Evolutionary conservation across 2,888 invertebrate genomes (phyloP).

Genomic region (Leistus spinibarbis): DNA sequence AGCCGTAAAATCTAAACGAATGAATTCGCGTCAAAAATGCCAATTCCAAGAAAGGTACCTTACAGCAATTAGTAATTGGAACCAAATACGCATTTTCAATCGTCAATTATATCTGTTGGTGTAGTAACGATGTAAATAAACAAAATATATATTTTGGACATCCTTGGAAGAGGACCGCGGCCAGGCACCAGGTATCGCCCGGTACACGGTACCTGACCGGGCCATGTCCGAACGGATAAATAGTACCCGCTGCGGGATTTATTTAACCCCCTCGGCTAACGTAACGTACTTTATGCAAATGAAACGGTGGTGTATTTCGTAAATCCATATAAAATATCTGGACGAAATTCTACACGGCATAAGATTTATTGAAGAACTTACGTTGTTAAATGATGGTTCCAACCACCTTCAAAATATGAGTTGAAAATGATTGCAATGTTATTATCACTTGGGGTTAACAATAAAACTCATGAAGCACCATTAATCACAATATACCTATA

Average conservation of each 20-base stretch:
- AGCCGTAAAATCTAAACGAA: too few relatives aligned
- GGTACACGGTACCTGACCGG: conserved; percentile 19
- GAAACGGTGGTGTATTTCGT: not conserved
- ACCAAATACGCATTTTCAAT: too few relatives aligned
- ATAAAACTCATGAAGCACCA: not conserved
- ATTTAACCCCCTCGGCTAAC: conserved; percentile 1
- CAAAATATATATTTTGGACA: conserved; percentile 13
- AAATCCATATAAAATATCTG: not conserved
- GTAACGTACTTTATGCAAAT: conserved; percentile 34
- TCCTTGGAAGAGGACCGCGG: not conserved
- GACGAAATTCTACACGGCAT: not conserved
- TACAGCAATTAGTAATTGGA: not conserved
- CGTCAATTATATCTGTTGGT: too few relatives aligned
- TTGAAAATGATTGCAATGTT: not conserved
- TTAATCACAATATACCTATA: not conserved
- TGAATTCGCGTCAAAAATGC: not conserved
- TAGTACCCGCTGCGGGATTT: conserved; percentile 4
- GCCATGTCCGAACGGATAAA: conserved; percentile 15
- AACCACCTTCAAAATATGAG: not conserved
- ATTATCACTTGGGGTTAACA: not conserved
- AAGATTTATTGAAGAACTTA: conserved; percentile 19
- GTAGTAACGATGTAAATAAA: not conserved
- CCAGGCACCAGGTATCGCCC: not conserved
- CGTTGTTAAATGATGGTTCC: conserved; percentile 2
- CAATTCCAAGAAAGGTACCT: not conserved